Evolutionary conservation across 2,113 vertebrate genomes (phyloP).

Genomic region (Antechinus flavipes): DNA sequence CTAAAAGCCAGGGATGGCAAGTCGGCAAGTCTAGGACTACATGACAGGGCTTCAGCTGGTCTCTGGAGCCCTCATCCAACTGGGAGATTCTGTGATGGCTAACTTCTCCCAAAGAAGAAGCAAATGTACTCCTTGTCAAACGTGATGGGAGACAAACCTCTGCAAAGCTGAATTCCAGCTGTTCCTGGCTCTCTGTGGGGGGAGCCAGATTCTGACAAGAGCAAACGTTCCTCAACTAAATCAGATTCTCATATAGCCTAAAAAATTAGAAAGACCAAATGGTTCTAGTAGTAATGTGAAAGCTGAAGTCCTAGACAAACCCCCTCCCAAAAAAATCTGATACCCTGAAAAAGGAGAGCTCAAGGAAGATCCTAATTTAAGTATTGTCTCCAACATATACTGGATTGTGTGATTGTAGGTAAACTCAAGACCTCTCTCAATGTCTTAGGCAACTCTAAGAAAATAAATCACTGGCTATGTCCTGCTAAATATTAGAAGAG

Average conservation of each 20-base stretch:
- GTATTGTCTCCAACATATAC: too few relatives aligned
- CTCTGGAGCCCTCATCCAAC: too few relatives aligned
- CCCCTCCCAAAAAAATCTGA: not conserved
- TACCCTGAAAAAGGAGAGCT: not conserved
- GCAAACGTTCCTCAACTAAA: not conserved
- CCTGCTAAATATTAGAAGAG: too few relatives aligned
- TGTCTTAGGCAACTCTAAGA: too few relatives aligned
- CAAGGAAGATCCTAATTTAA: not conserved
- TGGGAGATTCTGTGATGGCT: not conserved
- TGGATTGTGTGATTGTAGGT: too few relatives aligned
- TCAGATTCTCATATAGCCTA: slow-evolving; percentile 11
- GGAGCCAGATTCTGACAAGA: not conserved
- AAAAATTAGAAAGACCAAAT: slow-evolving; percentile 19
- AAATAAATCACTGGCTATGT: too few relatives aligned
- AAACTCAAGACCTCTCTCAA: too few relatives aligned
- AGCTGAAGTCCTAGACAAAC: not conserved
- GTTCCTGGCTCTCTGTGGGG: not conserved
- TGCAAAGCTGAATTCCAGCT: too few relatives aligned
- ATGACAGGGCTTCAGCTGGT: too few relatives aligned
- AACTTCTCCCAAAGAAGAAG: not conserved
- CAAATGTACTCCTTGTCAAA: not conserved
- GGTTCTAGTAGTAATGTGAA: not conserved
- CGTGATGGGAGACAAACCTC: too few relatives aligned
- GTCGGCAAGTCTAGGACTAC: too few relatives aligned
- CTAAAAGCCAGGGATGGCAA: too few relatives aligned